Evolutionary conservation across 1,140 invertebrate species (phyloP), one percentile per base, ranked within the genome.

Genomic region (Bemisia tabaci): DNA sequence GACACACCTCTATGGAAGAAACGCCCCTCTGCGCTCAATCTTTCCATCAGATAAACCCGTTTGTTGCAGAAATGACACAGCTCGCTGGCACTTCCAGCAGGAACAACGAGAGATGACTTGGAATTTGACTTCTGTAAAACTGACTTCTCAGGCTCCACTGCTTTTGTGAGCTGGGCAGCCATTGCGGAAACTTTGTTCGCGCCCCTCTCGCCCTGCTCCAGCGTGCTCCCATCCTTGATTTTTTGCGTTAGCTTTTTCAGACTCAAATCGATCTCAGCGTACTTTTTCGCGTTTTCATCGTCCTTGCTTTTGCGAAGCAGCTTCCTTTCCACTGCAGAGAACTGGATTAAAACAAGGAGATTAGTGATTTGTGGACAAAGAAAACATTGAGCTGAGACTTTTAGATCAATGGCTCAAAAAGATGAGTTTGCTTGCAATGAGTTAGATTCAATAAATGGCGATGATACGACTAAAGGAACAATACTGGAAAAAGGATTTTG

Each of bases 1-100:
- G n/a, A n/a, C n/a, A n/a, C n/a, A n/a, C n/a, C 86, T 61, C 91
- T 81, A 79, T 95, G 92, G 76, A 95, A 92, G 72, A 90, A 90
- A 72, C 87, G 84, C 59, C 90, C 90, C 80, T 94, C 91, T 2
- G 91, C 88, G 73, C 83, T 89, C 71, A 92, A 81, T 67, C 89
- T 82, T 76, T 95, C 92, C 85, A 94, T 90, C 21, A 94, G 79
- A 75, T 95, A 95, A 26, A 95, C 92, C 21, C 89, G 81, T 76
- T 92, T 90, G 67, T 85, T 82, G 78, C 92, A 95, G 78, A 93
- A 92, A 76, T 91, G 88, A 75, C 92, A 95, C 69, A 84, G 82
- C 76, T 92, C 90, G 26, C 87, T 89, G 62, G 82, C 85, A 60
- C 60, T 60, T 11, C n/a, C 60, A 22, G n/a, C 23, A 11, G 60